Evolutionary conservation across 2,113 vertebrate species (phyloP).

Genomic region (Amblyornis subalaris): DNA sequence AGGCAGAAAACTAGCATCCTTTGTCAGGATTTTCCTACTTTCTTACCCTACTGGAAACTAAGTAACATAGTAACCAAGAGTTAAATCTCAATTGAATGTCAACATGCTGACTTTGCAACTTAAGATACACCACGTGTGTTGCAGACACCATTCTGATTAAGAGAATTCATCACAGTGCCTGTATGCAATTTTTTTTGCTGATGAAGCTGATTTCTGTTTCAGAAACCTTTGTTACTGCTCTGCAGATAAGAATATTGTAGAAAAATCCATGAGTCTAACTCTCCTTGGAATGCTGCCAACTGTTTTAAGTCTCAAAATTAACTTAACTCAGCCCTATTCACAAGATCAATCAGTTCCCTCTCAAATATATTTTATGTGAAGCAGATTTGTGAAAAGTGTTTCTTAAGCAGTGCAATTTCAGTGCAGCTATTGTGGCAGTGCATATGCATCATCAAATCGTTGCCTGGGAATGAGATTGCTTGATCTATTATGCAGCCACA

Average conservation of each 20-base stretch:
- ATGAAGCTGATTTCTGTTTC: background rate
- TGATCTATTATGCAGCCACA: background rate
- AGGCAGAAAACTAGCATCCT: background rate
- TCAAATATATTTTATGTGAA: background rate
- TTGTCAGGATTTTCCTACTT: background rate
- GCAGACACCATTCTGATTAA: background rate
- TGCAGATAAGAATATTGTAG: background rate
- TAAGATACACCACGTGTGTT: background rate
- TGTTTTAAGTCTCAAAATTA: background rate
- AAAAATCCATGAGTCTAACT: background rate
- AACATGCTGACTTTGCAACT: background rate
- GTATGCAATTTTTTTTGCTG: background rate
- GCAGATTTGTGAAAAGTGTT: background rate
- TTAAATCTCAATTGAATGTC: background rate
- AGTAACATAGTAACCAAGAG: background rate
- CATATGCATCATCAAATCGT: background rate
- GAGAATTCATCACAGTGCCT: background rate
- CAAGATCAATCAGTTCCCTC: background rate
- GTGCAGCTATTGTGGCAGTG: background rate
- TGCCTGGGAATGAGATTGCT: background rate
- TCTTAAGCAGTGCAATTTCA: background rate
- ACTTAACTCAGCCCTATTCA: background rate
- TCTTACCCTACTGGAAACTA: background rate
- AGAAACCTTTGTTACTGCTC: background rate
- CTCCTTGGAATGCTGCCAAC: background rate